A percentile compares a stretch with the other conserved stretches of the same genome.
These are phyloP conservation scores for Myioborus melanocephalus DNA, from an alignment of 2,797 vertebrate genomes.

Conservation along the genomic window DNA sequence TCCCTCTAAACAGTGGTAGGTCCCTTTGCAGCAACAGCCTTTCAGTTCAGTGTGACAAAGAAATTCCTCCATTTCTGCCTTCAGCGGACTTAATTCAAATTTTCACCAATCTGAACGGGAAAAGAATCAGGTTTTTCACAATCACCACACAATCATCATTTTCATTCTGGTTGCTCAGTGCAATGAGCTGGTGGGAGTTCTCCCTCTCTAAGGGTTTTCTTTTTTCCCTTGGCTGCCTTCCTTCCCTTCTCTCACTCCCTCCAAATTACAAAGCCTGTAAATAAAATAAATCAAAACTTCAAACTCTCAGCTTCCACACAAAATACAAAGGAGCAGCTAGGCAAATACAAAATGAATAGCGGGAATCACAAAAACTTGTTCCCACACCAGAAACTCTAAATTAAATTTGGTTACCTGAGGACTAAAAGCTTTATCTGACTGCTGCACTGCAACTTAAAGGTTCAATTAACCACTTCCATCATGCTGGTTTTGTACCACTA, in stretches of 20 bases:
- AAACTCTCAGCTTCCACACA: not conserved
- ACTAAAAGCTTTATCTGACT: conserved; percentile 62
- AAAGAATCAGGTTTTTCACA: not conserved
- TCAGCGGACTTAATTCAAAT: not conserved
- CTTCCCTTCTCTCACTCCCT: not conserved
- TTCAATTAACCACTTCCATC: conserved; percentile 35
- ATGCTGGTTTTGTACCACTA: not conserved
- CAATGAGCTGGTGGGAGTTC: not conserved
- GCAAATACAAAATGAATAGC: not conserved
- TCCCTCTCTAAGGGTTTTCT: not conserved
- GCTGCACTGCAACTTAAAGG: not conserved
- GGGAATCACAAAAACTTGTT: not conserved
- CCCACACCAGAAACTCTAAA: conserved; percentile 34
- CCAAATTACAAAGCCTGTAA: not conserved
- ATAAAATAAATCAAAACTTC: not conserved
- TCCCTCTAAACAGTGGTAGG: not conserved
- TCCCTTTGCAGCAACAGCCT: not conserved
- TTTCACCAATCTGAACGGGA: not conserved
- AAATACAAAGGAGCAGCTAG: not conserved
- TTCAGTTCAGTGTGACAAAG: not conserved
- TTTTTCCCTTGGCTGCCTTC: not conserved
- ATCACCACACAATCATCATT: not conserved
- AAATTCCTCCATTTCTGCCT: not conserved
- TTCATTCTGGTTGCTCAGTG: not conserved
- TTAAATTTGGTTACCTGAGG: conserved; percentile 64